A percentile compares a stretch with the other conserved stretches of the same genome.
Evolutionary conservation across 1,140 invertebrate species (phyloP).

Genomic region (Caenorhabditis latens): DNA sequence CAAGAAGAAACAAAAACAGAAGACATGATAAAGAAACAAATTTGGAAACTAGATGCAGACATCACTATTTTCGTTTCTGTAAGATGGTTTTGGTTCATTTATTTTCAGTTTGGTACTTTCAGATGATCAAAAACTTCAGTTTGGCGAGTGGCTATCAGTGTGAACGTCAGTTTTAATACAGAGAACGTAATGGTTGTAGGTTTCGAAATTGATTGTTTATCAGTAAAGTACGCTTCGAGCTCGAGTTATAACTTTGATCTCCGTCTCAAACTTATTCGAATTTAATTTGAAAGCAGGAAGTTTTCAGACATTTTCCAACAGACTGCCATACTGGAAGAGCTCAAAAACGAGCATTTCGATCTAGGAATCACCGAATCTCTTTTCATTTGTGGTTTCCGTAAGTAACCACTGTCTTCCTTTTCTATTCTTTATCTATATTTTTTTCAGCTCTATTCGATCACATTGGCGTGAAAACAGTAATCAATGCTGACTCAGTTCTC

Average conservation of each 20-base stretch:
- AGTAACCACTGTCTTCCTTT: neutral
- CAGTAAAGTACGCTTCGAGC: no score
- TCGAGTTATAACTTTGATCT: no score
- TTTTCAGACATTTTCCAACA: conserved; percentile 31
- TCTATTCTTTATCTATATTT: neutral
- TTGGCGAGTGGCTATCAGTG: conserved; percentile 35
- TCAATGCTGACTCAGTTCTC: conserved; percentile 19
- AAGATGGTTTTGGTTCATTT: neutral
- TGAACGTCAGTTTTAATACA: conserved; percentile 16
- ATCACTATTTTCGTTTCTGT: conserved; percentile 34
- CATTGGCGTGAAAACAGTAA: conserved; percentile 23
- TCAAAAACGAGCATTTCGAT: conserved; percentile 7
- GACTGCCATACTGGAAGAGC: neutral
- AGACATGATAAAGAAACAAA: conserved; percentile 31
- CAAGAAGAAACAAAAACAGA: conserved; percentile 27
- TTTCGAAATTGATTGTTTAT: neutral
- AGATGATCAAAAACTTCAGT: conserved; percentile 54
- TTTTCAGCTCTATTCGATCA: conserved; percentile 20
- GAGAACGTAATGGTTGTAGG: neutral
- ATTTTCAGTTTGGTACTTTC: neutral
- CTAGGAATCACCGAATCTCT: conserved; percentile 25
- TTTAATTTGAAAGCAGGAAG: no score
- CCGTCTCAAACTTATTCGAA: no score
- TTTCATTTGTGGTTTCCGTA: conserved; percentile 25
- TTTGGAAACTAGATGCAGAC: conserved; percentile 43